Percentiles rank a stretch among this genome's conserved stretches.
phyloP scores from a whole-genome alignment of 2,797 vertebrate species.

The Malacoctenus gilli region DNA sequence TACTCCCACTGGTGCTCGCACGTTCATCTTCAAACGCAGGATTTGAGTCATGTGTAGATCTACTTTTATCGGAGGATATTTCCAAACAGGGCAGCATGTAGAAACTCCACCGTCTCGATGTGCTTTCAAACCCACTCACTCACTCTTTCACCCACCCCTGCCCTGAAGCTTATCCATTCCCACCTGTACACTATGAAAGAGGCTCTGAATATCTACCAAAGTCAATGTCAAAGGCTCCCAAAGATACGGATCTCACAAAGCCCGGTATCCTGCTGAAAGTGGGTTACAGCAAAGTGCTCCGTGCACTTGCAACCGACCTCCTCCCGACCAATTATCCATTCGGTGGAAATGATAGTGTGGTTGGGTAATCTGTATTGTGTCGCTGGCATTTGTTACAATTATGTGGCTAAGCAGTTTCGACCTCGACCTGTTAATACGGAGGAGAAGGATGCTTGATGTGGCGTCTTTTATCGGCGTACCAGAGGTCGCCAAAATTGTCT shows the following conservation, averaged over 20 bases:
- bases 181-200: conserved; percentile 3
- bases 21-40: conserved; percentile 19
- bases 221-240: conserved; percentile 2
- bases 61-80: conserved; percentile 10
- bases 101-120: conserved; percentile 8
- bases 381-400: too few species aligned
- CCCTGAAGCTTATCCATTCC: conserved; percentile 26
- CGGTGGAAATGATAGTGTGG: conserved; percentile 5
- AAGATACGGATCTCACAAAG: conserved; percentile 2
- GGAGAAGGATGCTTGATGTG: conserved; percentile 22
- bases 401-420: conserved; percentile 22
- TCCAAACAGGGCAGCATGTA: conserved; percentile 8
- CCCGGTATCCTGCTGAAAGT: conserved; percentile 6
- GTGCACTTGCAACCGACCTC: conserved; percentile 10
- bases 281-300: conserved; percentile 14
- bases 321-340: conserved; percentile 35
- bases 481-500: too few species aligned
- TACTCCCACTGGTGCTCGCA: not conserved
- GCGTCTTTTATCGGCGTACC: too few species aligned
- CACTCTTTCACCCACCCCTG: conserved; percentile 1
- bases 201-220: conserved; percentile 18
- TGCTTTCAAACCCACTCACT: conserved; percentile 12
- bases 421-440: conserved; percentile 39
- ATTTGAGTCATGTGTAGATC: not conserved
- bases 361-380: conserved; percentile 22